A percentile compares a stretch with the other conserved stretches of the same genome.
phyloP scores from a whole-genome alignment of 2,113 vertebrate genomes.

The Prolemur simus region DNA sequence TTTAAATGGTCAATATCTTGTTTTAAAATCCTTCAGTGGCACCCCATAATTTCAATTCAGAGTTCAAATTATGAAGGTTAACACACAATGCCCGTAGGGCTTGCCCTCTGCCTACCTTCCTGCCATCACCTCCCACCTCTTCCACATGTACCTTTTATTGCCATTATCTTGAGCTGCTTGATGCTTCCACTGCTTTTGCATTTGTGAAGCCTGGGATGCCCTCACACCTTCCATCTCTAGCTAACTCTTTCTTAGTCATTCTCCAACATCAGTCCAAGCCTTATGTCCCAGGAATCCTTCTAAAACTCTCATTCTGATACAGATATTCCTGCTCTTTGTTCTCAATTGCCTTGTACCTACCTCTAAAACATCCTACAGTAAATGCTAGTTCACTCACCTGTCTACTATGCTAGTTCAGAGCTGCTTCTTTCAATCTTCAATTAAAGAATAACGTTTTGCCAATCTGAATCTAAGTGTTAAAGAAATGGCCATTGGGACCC shows the following conservation, averaged over 20 bases:
- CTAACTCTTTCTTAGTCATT: neutral
- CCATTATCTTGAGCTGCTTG: neutral
- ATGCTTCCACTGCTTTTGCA: neutral
- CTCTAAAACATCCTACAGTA: neutral
- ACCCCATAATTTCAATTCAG: neutral
- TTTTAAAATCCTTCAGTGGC: neutral
- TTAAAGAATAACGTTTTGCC: neutral
- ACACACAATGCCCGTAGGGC: neutral
- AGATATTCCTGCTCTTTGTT: neutral
- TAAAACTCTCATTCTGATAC: neutral
- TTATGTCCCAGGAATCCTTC: neutral
- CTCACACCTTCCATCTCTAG: neutral
- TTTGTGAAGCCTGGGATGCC: neutral
- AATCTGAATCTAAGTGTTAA: neutral
- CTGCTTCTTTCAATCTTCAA: neutral
- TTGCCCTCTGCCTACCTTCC: neutral
- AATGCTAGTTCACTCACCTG: neutral
- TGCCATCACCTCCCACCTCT: neutral
- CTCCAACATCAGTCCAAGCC: neutral
- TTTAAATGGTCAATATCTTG: neutral
- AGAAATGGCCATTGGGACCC: neutral
- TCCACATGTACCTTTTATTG: neutral
- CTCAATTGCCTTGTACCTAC: neutral
- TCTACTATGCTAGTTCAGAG: neutral
- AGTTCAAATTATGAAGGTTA: slow-evolving; percentile 4